Base-by-base conservation (phyloP, 2,888 invertebrate genomes). In the Neoaliturus tenellus region DNA sequence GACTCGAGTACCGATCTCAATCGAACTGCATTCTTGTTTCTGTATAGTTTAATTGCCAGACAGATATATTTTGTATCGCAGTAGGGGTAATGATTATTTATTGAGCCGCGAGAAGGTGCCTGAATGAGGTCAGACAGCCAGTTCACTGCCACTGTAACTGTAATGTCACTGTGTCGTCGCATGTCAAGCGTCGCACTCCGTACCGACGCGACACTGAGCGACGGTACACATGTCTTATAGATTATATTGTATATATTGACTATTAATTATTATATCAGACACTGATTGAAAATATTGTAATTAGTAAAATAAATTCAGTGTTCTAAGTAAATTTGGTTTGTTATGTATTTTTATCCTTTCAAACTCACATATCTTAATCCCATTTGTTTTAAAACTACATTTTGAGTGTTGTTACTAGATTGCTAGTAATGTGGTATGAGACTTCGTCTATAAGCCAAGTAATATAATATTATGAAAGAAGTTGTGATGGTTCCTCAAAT, bases 281-380 rank as follows among this genome's bases (percentile, higher is more conserved):
- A 82, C 82, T 82, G 81, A 83, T 85, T 85, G 83, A 75, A 83
- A 78, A 85, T 83, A 83, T 75, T 85, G 85, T 85, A 85, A 85
- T 83, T 85, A 85, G 85, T 81, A 71, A 85, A 83, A 85, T 81
- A 84, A 81, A 81, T 84, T 71, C 67, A 84, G 55, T 84, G 81
- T 81, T 55, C 33, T 51, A 78, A 55, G 23, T 62, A 62, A 55
- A 55, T 55, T 28, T 62, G 6, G n/a, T n/a, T n/a, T n/a, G n/a
- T n/a, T n/a, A n/a, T n/a, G n/a, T n/a, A n/a, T n/a, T n/a, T n/a
- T n/a, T n/a, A n/a, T n/a, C n/a, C n/a, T n/a, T n/a, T n/a, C n/a
- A n/a, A n/a, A n/a, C n/a, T n/a, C n/a, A n/a, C n/a, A n/a, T n/a
- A n/a, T n/a, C n/a, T n/a, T n/a, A n/a, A n/a, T n/a, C n/a, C n/a